These are phyloP conservation scores for Mastacembelus armatus DNA, from an alignment of 2,797 vertebrate species.

Conservation along the genomic window DNA sequence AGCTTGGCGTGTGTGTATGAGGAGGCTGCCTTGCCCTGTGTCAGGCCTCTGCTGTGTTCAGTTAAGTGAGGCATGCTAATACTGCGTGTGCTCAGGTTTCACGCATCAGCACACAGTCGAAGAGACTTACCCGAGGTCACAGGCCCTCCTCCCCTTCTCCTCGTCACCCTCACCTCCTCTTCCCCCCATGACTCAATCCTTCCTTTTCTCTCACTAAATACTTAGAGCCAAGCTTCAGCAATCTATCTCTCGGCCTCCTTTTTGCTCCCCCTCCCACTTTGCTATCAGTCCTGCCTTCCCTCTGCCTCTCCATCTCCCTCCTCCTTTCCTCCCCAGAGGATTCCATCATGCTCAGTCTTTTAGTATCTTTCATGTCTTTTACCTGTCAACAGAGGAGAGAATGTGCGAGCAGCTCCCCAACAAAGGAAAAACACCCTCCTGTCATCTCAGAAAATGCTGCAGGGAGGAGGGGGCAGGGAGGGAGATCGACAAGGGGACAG, in stretches of 20 bases:
- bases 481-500: constrained; percentile 60
- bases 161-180: constrained; percentile 7
- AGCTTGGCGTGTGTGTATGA: constrained; percentile 44
- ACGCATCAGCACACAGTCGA: constrained; percentile 83
- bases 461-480: constrained; percentile 58
- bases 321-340: constrained; percentile 69
- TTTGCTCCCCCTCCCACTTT: constrained; percentile 24
- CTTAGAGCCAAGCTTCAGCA: constrained; percentile 62
- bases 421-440: constrained; percentile 81
- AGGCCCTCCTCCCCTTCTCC: constrained; percentile 46
- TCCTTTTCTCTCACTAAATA: constrained; percentile 67
- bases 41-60: constrained; percentile 78
- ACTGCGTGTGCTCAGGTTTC: constrained; percentile 84
- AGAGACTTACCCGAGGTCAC: constrained; percentile 81
- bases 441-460: constrained; percentile 76
- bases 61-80: constrained; percentile 80
- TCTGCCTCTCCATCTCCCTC: constrained; percentile 24
- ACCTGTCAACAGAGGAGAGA: constrained; percentile 82
- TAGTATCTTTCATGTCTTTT: constrained; percentile 81
- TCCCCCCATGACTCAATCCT: constrained; percentile 66
- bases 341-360: constrained; percentile 78
- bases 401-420: constrained; percentile 73
- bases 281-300: constrained; percentile 48
- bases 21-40: constrained; percentile 70
- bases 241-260: constrained; percentile 50